Conservation (phyloP, 2,113 vertebrate species). For the Gavia stellata region DNA sequence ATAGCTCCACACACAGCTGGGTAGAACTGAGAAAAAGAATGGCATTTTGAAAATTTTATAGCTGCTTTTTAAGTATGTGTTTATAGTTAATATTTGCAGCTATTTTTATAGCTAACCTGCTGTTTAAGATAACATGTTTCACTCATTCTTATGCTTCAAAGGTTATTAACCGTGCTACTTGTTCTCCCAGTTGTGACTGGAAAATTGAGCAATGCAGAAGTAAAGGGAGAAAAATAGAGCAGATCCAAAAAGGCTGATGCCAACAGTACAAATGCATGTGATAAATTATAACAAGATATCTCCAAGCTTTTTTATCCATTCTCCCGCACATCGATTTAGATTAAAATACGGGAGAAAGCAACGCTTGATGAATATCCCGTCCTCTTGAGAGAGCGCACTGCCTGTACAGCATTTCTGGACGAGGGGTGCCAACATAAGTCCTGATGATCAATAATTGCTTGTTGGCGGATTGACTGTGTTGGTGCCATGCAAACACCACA, state of each 20-base stretch:
- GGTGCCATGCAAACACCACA: not conserved
- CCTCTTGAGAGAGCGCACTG: not conserved
- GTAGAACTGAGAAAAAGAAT: not conserved
- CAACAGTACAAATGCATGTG: not conserved
- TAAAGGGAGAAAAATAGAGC: not conserved
- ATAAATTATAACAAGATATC: not conserved
- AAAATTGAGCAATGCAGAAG: not conserved
- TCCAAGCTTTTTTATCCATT: not conserved
- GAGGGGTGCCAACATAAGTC: not conserved
- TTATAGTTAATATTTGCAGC: not conserved
- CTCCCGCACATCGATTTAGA: not conserved
- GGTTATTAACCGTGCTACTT: not conserved
- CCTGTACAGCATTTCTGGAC: not conserved
- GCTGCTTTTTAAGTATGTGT: not conserved
- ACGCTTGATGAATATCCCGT: not conserved
- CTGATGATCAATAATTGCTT: not conserved
- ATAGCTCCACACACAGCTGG: not conserved
- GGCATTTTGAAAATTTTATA: not conserved
- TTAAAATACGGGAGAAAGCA: not conserved
- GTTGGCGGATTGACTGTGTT: not conserved
- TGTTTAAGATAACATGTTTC: not conserved
- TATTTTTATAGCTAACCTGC: not conserved
- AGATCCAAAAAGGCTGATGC: not conserved
- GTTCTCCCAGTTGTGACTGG: not conserved
- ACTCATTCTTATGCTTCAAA: not conserved